These are phyloP conservation scores for Saccostrea echinata DNA, from an alignment of 1,140 invertebrate genomes.

Conservation along the genomic window DNA sequence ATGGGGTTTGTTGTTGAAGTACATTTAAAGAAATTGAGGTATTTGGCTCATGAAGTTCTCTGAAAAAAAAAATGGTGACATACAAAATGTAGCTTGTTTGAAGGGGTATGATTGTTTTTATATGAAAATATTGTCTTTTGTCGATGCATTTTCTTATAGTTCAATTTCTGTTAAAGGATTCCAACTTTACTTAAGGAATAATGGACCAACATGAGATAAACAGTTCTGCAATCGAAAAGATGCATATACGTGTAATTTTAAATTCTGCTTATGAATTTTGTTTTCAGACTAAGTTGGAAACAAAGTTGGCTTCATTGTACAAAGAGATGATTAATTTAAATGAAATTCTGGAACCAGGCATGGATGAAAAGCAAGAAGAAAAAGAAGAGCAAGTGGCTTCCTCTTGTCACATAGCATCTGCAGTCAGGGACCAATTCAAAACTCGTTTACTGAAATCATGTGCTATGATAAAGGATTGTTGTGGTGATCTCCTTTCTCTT, in stretches of 20 bases:
- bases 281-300: conserved; percentile 73
- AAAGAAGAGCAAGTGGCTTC: conserved; percentile 44
- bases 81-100: too few species aligned
- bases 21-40: too few species aligned
- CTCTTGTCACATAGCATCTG: conserved; percentile 62
- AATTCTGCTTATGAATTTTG: conserved; percentile 9
- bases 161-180: too few species aligned
- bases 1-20: too few species aligned
- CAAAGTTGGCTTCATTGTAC: conserved; percentile 70
- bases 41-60: too few species aligned
- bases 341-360: conserved; percentile 46
- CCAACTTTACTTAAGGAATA: too few species aligned
- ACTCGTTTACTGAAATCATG: conserved; percentile 66
- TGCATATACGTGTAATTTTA: neutral
- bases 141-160: too few species aligned
- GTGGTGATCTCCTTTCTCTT: conserved; percentile 68
- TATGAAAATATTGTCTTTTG: too few species aligned
- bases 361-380: conserved; percentile 1
- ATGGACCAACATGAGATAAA: too few species aligned
- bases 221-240: too few species aligned
- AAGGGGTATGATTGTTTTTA: too few species aligned
- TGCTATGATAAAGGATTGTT: conserved; percentile 69
- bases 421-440: conserved; percentile 63
- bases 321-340: conserved; percentile 69
- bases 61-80: too few species aligned